Percentiles rank a stretch among this genome's conserved stretches.
These are phyloP conservation scores for Valencia hispanica DNA, from an alignment of 2,797 vertebrate species.

Conservation along the genomic window DNA sequence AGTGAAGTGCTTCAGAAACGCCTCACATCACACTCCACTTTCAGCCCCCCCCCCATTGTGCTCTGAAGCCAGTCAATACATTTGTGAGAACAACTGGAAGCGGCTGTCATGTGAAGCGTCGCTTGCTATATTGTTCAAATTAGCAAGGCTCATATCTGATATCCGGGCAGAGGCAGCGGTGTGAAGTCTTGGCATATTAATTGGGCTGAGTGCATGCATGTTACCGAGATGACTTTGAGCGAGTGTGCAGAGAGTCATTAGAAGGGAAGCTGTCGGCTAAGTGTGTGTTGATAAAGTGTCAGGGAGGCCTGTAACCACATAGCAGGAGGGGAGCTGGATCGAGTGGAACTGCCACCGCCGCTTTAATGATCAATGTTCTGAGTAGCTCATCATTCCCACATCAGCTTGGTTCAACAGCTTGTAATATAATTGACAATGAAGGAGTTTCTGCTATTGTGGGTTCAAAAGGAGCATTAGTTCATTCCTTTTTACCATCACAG, in stretches of 20 bases:
- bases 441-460: slow-evolving; percentile 10
- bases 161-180: slow-evolving; percentile 38
- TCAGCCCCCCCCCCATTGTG: slow-evolving; percentile 33
- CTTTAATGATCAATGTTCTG: slow-evolving; percentile 56
- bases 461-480: slow-evolving; percentile 20
- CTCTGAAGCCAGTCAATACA: slow-evolving; percentile 37
- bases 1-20: slow-evolving; percentile 48
- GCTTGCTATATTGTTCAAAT: slow-evolving; percentile 45
- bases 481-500: neutral
- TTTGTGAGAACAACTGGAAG: slow-evolving; percentile 60
- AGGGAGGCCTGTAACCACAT: slow-evolving; percentile 39
- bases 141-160: slow-evolving; percentile 52
- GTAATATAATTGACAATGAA: slow-evolving; percentile 7
- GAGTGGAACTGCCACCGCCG: slow-evolving; percentile 32
- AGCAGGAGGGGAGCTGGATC: slow-evolving; percentile 42
- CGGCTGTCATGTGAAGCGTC: slow-evolving; percentile 30
- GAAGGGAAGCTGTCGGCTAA: slow-evolving; percentile 40
- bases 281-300: slow-evolving; percentile 44
- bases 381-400: slow-evolving; percentile 44
- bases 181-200: slow-evolving; percentile 56
- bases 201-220: slow-evolving; percentile 57
- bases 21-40: slow-evolving; percentile 10
- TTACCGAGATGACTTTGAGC: slow-evolving; percentile 52
- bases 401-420: slow-evolving; percentile 17
- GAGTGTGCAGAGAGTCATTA: slow-evolving; percentile 39